Evolutionary conservation across 2,797 vertebrate genomes (phyloP), one percentile per base, ranked within the genome.

Genomic region (Anguilla anguilla): DNA sequence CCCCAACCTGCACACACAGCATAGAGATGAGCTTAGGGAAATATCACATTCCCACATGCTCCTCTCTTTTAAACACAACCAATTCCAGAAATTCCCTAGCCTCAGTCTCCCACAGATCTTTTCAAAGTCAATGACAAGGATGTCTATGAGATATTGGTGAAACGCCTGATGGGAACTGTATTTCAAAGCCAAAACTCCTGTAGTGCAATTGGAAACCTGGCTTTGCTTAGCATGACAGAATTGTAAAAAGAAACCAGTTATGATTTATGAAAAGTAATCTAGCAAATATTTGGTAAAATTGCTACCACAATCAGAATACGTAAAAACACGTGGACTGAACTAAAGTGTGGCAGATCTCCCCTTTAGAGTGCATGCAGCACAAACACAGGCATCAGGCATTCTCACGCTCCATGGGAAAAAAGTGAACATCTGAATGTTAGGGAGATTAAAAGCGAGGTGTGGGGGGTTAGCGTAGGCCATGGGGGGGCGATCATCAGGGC

Each of bases 351-450:
- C 17, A n/a, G n/a, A 64, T 64, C 25, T n/a, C 6, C n/a, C 61
- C 2, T 22, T 51, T 51, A 51, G 49, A 5, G 49, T 51, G 49
- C 49, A 51, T 5, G 49, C 9, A 9, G 49, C 49, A 51, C 49
- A 51, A 51, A 51, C 49, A n/a, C 10, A 2, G 55, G 61, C 61
- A 64, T 2, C 25, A 25, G n/a, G 61, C 25, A 22, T 64, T 64
- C 61, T 25, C 6, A 25, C 9, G 6, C 25, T n/a, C 6, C 61
- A 64, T n/a, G 61, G 61, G 25, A 69, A 51, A 51, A 0, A 1
- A 2, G 91, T 49, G 83, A 90, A 93, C 86, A 93, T 91, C 92
- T 93, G 89, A 35, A 88, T 69, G 22, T 7, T 6, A 0, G 10
- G 46, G 3, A 51, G 49, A 51, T 35, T 51, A 51, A 51, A 51